phyloP scores from a whole-genome alignment of 2,797 vertebrate species.

The Lemur catta region DNA sequence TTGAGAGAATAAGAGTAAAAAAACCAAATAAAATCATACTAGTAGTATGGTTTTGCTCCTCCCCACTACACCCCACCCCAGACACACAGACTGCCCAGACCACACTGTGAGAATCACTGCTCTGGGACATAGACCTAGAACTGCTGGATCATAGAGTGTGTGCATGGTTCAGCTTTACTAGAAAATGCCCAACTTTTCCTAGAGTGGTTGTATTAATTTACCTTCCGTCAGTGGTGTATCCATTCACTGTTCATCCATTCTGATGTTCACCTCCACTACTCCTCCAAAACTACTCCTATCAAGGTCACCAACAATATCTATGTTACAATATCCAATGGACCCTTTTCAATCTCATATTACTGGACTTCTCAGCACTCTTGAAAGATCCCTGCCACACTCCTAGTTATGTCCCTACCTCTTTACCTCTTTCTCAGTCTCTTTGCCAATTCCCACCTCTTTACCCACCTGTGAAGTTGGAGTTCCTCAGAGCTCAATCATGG shows the following conservation, averaged over 20 bases:
- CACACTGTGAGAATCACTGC: not conserved
- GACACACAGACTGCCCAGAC: not conserved
- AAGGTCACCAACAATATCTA: not conserved
- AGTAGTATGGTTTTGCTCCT: not conserved
- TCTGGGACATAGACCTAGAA: not conserved
- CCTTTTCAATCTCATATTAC: not conserved
- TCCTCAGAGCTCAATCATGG: slow-evolving; percentile 14
- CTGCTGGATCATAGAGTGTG: not conserved
- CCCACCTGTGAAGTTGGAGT: not conserved
- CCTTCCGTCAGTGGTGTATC: not conserved
- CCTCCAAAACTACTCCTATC: not conserved
- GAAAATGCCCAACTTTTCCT: slow-evolving; percentile 39
- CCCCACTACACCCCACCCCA: not conserved
- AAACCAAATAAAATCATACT: slow-evolving; percentile 14
- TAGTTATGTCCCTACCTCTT: not conserved
- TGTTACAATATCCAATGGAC: not conserved
- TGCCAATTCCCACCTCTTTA: not conserved
- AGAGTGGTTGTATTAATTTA: slow-evolving; percentile 33
- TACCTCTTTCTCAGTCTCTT: slow-evolving; percentile 15
- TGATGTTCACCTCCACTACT: not conserved
- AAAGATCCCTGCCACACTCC: slow-evolving; percentile 1
- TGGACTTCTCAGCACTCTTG: not conserved
- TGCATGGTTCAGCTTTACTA: slow-evolving; percentile 29
- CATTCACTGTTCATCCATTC: not conserved
- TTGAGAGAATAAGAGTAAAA: slow-evolving; percentile 44